Evolutionary conservation across 2,797 vertebrate species (phyloP), one percentile per base, ranked within the genome.

Genomic region (Myripristis jacobus): DNA sequence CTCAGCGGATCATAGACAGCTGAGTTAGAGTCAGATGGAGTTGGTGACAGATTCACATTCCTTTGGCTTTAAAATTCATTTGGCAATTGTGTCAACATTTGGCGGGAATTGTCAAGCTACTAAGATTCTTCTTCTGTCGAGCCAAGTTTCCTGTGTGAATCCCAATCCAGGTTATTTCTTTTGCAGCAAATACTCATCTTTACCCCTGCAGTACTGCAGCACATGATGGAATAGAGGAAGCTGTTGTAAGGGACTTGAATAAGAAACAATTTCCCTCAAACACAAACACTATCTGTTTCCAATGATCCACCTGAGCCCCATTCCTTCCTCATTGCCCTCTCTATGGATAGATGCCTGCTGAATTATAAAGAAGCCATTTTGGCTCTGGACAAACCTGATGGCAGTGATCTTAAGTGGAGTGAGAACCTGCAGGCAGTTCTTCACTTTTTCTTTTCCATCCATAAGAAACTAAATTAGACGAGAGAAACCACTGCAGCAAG

Each of bases 11-110:
- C 27, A 50, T 61, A 66, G 48, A 53, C 69, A 53, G 63, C n/a
- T n/a, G n/a, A n/a, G n/a, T 60, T 63, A 51, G 44, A 24, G 58
- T 12, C 46, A 83, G 77, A 83, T 82, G 79, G 64, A 81, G 79
- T 53, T 73, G 69, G 79, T 70, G 29, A 50, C 65, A 79, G 82
- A 70, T 79, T 75, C 66, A 13, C 71, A 38, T 53, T 66, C 41
- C 56, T 78, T 38, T 69, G 65, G 65, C 69, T 46, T 12, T 62
- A 57, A 66, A 70, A 70, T 77, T 60, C 29, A 65, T 72, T 76
- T 77, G 74, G 69, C 75, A 73, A 46, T 31, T 57, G 57, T 51
- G 2, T 62, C 15, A 1, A 25, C 38, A 70, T 51, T 47, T 58
- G 19, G 65, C 70, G 70, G 66, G 72, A 52, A 65, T 51, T 9